Evolutionary conservation across 2,888 invertebrate species (phyloP), one percentile per base, ranked within the genome.

Genomic region (Lasioglossum morio): DNA sequence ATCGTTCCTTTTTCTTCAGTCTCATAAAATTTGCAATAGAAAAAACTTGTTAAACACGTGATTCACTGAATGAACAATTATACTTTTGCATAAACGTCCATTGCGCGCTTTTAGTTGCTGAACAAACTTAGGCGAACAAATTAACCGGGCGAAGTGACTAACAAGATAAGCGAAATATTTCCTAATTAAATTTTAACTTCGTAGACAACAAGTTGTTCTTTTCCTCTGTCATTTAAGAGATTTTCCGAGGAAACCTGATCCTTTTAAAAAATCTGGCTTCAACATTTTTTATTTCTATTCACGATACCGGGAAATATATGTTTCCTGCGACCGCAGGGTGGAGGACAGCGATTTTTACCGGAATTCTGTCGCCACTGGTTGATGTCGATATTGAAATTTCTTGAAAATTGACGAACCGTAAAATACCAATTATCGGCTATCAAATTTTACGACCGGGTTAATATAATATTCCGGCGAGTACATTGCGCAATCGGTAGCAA

Each of bases 371-470:
- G 5, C 0, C 40, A 5, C 12, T 8, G 46, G 23, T 72, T 46
- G 60, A 69, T 48, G 27, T 19, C 77, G 23, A 43, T 53, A 46
- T 48, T 12, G 72, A 48, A 73, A 66, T 82, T 63, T 53, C 66
- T 73, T 34, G 80, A 34, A 66, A 82, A 69, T 19, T 30, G 30
- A 79, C 72, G 60, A 16, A 30, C 40, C 80, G 63, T 60, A 53
- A 72, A 82, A 80, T 53, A 79, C 72, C 81, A 79, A 73, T 82
- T 73, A 82, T 66, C 72, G 81, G 53, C 53, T 66, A 82, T 82
- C 80, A 79, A 73, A 60, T 72, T 46, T 48, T 48, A 79, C 79
- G 72, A 30, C 14, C 69, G 30, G 60, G 60, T 79, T 79, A 72
- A 72, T 72, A 60, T 79, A 60, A 72, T 81, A 57, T 74, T 74